phyloP scores from a whole-genome alignment of 2,888 invertebrate genomes.

The Drosophila birchii region DNA sequence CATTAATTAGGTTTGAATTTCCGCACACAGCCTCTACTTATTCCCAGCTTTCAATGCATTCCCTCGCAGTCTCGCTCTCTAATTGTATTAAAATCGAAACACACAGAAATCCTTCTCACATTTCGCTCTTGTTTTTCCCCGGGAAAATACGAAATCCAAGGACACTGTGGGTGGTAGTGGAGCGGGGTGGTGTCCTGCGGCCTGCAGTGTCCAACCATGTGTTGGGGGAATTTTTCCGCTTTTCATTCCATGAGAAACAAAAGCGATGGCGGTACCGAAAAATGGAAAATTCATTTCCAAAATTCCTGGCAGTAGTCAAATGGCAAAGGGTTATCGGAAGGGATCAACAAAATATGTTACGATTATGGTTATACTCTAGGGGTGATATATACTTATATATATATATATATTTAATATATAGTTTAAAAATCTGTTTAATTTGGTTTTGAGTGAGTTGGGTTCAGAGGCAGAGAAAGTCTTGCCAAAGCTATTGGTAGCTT shows the following conservation, averaged over 20 bases:
- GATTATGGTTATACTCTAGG: not conserved
- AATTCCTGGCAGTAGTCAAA: slow-evolving; percentile 35
- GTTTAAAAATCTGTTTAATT: too few species aligned
- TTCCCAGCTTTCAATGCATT: slow-evolving; percentile 26
- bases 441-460: too few species aligned
- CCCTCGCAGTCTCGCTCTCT: not conserved
- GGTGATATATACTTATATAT: too few species aligned
- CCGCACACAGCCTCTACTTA: not conserved
- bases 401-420: too few species aligned
- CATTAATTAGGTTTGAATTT: slow-evolving; percentile 27
- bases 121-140: not conserved
- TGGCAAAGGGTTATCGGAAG: not conserved
- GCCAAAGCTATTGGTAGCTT: too few species aligned
- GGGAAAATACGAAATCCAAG: slow-evolving; percentile 10
- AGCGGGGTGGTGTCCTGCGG: slow-evolving; percentile 6
- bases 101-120: slow-evolving; percentile 1
- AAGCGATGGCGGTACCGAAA: slow-evolving; percentile 11
- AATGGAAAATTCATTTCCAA: slow-evolving; percentile 57
- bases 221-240: slow-evolving; percentile 11
- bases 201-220: slow-evolving; percentile 16
- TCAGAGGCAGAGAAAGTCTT: too few species aligned
- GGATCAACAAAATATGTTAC: not conserved
- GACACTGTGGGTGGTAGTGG: not conserved
- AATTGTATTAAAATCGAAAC: slow-evolving; percentile 34
- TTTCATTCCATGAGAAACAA: slow-evolving; percentile 9